Base-by-base conservation (phyloP, 1,140 invertebrate genomes). In the Cecropterus lyciades region DNA sequence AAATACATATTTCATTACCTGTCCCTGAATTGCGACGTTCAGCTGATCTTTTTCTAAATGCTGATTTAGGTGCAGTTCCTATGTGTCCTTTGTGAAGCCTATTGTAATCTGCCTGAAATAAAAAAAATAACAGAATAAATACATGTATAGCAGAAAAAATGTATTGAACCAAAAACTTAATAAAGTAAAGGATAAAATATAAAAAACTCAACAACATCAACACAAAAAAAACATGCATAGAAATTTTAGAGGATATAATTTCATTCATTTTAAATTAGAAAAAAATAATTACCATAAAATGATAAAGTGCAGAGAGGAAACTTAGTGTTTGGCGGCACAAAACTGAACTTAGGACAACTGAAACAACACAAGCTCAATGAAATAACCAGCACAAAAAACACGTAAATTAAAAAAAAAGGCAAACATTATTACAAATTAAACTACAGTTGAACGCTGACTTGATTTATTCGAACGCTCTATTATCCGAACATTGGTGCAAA, bases 21-120 rank as follows among this genome's bases (percentile, higher is more conserved):
- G 20, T 72, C 85, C 85, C 81, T 60, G 82, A 70, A 70, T 72
- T 85, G 20, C 65, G 78, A 40, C 70, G 65, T 51, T 84, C 75
- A 33, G 67, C 62, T 8, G 77, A 74, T 65, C 69, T 82, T 53
- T 65, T 85, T 55, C 78, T 82, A 16, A 91, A 91, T 9, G 85
- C 89, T 7, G 87, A 87, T 51, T 82, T 87, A 8, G 87, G 86
- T 1, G 85, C 87, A 16, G 87, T 90, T 0, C 87, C 89, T 37
- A 90, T 86, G 30, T 91, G 89, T 10, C 89, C 89, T 57, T 87
- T 90, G 46, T 85, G 84, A 0, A 87, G 70, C 65, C 89, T 80
- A 45, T 91, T 89, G 62, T 87, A 91, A 30, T 91, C 89, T 1
- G 89, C 89, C 89, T 91, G 69, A 53, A 84, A 82, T 40, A 2